Percentiles rank a stretch among this genome's conserved stretches.
Evolutionary conservation across 2,888 invertebrate species (phyloP).

Genomic region (Melangyna quadrimaculata): DNA sequence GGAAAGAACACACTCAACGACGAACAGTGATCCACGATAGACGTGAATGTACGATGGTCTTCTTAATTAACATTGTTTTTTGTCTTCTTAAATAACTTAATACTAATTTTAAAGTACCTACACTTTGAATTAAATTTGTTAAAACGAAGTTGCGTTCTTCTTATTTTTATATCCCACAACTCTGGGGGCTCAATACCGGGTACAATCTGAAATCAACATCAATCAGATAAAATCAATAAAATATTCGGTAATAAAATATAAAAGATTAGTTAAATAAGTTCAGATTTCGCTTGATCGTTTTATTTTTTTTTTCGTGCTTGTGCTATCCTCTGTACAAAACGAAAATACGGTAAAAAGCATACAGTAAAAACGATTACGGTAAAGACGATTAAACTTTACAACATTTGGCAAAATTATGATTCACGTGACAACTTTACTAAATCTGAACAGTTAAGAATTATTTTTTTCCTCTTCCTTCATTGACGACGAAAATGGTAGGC

Average conservation of each 20-base stretch:
- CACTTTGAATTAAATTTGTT: neutral
- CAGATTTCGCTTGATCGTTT: neutral
- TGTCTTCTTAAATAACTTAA: too few relatives aligned
- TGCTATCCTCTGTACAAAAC: neutral
- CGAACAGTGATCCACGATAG: too few relatives aligned
- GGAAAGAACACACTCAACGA: too few relatives aligned
- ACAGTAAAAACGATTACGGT: neutral
- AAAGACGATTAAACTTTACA: neutral
- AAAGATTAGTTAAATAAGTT: neutral
- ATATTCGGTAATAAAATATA: neutral
- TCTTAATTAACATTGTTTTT: too few relatives aligned
- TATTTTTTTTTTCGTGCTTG: too few relatives aligned
- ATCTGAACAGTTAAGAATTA: neutral
- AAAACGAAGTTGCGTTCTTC: neutral
- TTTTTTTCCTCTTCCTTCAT: neutral
- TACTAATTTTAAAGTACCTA: too few relatives aligned
- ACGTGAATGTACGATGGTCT: too few relatives aligned
- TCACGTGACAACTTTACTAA: neutral
- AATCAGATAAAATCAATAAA: neutral
- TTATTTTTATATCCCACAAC: neutral
- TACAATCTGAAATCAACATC: neutral
- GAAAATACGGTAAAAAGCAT: neutral
- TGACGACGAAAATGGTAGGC: neutral
- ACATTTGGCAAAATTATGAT: neutral
- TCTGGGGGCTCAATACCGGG: neutral